Conservation (phyloP, 2,888 invertebrate species). For the Nomada hirtipes region DNA sequence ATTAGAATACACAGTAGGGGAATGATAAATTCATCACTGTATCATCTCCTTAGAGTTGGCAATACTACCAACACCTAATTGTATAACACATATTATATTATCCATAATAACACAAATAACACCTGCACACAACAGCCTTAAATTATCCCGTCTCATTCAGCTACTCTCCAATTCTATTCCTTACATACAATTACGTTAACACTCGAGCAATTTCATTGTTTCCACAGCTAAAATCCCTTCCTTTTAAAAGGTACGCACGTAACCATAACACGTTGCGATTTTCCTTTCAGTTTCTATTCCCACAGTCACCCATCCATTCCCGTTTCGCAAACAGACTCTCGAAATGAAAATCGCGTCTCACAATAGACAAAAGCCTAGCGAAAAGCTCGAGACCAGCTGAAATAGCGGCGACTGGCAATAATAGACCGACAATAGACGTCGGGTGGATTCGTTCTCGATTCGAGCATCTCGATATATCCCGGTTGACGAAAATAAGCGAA, state of each 20-base stretch:
- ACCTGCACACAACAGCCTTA: too few species aligned
- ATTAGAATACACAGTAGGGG: too few species aligned
- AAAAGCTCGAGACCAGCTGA: neutral
- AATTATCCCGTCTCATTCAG: neutral
- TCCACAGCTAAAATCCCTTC: neutral
- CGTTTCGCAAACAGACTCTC: neutral
- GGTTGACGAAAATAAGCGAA: constrained; percentile 28
- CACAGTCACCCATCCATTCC: neutral
- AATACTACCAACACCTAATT: too few species aligned
- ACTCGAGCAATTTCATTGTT: neutral
- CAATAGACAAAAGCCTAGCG: neutral
- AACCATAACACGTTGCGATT: neutral
- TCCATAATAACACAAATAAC: too few species aligned
- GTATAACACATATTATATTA: too few species aligned
- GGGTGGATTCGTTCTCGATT: constrained; percentile 12
- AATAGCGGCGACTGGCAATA: constrained; percentile 2
- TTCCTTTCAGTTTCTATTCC: neutral
- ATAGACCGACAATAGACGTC: constrained; percentile 11
- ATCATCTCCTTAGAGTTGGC: too few species aligned
- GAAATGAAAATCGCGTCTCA: neutral
- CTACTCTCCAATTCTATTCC: neutral
- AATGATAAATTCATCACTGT: too few species aligned
- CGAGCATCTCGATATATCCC: constrained; percentile 2
- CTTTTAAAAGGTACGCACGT: neutral
- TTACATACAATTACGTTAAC: neutral